Conservation (phyloP, 2,113 vertebrate genomes). For the Brevimyrus niger region DNA sequence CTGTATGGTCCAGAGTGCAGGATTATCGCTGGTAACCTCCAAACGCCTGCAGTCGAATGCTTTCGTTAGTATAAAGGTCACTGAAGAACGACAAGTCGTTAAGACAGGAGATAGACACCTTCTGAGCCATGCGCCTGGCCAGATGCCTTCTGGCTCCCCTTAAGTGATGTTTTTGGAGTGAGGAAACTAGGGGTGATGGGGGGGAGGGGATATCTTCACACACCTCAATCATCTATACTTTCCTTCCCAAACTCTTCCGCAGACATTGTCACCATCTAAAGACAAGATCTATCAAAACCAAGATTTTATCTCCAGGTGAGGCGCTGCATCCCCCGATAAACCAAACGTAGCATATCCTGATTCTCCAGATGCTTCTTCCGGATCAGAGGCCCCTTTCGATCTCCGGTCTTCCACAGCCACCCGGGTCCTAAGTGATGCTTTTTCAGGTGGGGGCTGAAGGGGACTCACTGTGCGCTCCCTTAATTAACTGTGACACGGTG, state of each 20-base stretch:
- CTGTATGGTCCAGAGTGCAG: neutral
- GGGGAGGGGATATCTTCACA: neutral
- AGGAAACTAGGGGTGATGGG: neutral
- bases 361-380: neutral
- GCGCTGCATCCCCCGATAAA: neutral
- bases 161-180: neutral
- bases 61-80: neutral
- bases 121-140: neutral
- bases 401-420: neutral
- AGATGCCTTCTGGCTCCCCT: neutral
- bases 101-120: neutral
- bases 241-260: neutral
- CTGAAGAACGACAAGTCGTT: neutral
- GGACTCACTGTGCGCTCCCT: neutral
- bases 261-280: neutral
- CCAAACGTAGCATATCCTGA: neutral
- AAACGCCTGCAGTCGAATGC: neutral
- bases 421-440: neutral
- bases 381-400: neutral
- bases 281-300: neutral
- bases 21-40: neutral
- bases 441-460: neutral
- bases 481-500: slow-evolving; percentile 5
- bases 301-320: neutral
- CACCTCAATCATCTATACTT: neutral